Evolutionary conservation across 2,888 invertebrate genomes (phyloP), one percentile per base, ranked within the genome.

Genomic region (Pyrrhosoma nymphula): DNA sequence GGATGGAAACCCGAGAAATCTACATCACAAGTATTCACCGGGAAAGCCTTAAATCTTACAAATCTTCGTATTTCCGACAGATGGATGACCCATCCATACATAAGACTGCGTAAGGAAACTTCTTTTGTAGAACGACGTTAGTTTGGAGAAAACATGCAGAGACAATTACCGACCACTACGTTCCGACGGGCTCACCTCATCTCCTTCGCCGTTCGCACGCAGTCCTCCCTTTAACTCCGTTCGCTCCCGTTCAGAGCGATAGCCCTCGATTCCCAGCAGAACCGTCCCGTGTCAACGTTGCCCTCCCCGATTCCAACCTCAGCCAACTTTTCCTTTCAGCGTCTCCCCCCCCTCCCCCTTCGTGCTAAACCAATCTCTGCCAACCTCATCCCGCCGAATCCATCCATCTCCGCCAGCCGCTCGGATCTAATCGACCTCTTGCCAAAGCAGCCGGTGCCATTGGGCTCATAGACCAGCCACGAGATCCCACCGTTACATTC

Each of bases 321-420:
- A 26, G 69, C 69, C 69, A 69, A 69, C 69, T 69, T 69, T 69
- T 69, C 69, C 69, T 69, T 69, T 69, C 69, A 26, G 69, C 69
- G 69, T 26, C 26, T 12, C n/a, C 47, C 47, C 47, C 47, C 8
- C 47, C 47, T 4, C 47, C 47, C 47, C 47, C 47, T 8, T 47
- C 69, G 20, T 69, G 69, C 26, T 26, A 69, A 69, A 69, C 69
- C n/a, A 69, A 69, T 69, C 69, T 69, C 69, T 69, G 69, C n/a
- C 69, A 69, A 69, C 69, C 69, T 69, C 69, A 26, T 69, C 69
- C 69, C 69, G 26, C 69, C 69, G n/a, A 69, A 69, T 69, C 69
- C 20, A 69, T 69, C 69, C 69, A 69, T 69, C 69, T n/a, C 69
- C 26, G 69, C 69, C 69, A 23, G 26, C 69, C n/a, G 69, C 69